phyloP scores from a whole-genome alignment of 2,888 invertebrate species.

The Stenchaetothrips biformis region DNA sequence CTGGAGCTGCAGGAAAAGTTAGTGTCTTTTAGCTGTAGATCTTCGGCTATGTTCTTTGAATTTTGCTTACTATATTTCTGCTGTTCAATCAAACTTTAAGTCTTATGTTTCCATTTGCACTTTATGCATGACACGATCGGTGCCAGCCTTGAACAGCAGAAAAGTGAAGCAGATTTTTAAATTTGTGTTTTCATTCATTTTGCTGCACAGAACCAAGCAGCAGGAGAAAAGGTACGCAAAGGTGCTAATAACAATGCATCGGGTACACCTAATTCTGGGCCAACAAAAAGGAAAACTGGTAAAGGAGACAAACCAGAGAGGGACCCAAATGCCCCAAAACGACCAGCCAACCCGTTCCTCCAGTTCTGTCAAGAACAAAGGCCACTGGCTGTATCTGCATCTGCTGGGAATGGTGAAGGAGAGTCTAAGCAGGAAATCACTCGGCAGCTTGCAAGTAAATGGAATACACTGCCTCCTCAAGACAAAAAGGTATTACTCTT shows the following conservation, averaged over 20 bases:
- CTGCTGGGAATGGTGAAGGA: conserved; percentile 53
- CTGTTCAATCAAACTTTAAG: neutral
- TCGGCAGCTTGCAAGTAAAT: conserved; percentile 65
- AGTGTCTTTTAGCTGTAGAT: neutral
- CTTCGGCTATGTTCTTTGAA: neutral
- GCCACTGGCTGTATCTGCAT: conserved; percentile 51
- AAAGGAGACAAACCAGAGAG: conserved; percentile 57
- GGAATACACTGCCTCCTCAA: conserved; percentile 63
- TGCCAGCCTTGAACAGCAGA: too few relatives aligned
- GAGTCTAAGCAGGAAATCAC: conserved; percentile 73
- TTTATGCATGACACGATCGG: conserved; percentile 25
- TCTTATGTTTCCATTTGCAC: neutral
- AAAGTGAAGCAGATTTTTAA: neutral
- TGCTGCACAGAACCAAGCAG: conserved; percentile 25
- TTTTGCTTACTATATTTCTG: neutral
- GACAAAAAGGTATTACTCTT: conserved; percentile 59
- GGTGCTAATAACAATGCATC: neutral
- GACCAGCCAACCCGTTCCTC: conserved; percentile 75
- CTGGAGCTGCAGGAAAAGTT: conserved; percentile 30
- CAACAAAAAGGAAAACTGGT: conserved; percentile 54
- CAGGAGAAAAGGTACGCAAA: conserved; percentile 29
- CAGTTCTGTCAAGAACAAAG: conserved; percentile 75
- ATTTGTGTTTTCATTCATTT: neutral
- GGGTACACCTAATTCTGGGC: neutral
- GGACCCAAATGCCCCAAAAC: conserved; percentile 72